Percentiles rank a stretch among this genome's conserved stretches.
Evolutionary conservation across 2,888 invertebrate species (phyloP).

Genomic region (Maniola hyperantus): DNA sequence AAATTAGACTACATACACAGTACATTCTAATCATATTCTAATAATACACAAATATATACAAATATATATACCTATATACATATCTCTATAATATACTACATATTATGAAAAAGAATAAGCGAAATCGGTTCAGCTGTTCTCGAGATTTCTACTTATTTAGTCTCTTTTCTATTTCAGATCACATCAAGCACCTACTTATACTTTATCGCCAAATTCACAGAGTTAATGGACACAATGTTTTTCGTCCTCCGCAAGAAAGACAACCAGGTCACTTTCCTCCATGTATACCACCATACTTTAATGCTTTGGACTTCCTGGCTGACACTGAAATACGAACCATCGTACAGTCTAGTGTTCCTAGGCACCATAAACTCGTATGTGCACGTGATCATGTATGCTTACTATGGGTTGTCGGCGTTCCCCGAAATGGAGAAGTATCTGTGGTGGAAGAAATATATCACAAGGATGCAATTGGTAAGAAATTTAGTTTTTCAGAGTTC

Average conservation of each 20-base stretch:
- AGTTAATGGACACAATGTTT: conserved; percentile 90
- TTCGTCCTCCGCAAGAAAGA: conserved; percentile 91
- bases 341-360: conserved; percentile 86
- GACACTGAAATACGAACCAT: conserved; percentile 86
- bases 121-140: too few species aligned
- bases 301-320: conserved; percentile 88
- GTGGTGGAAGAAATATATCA: conserved; percentile 93
- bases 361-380: conserved; percentile 87
- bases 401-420: conserved; percentile 87
- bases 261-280: conserved; percentile 91
- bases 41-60: too few species aligned
- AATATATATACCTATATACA: too few species aligned
- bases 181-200: conserved; percentile 80
- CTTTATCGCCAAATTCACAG: conserved; percentile 87
- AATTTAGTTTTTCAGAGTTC: background rate
- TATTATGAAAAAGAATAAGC: too few species aligned
- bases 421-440: conserved; percentile 86
- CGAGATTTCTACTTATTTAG: too few species aligned
- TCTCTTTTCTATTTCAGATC: conserved; percentile 45
- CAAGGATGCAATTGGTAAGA: conserved; percentile 88
- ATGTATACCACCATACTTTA: conserved; percentile 92
- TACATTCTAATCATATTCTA: too few species aligned
- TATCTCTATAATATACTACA: too few species aligned
- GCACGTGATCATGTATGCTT: conserved; percentile 90
- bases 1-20: too few species aligned